Base-by-base conservation (phyloP, 2,113 vertebrate genomes). In the Pachyramphus minor region DNA sequence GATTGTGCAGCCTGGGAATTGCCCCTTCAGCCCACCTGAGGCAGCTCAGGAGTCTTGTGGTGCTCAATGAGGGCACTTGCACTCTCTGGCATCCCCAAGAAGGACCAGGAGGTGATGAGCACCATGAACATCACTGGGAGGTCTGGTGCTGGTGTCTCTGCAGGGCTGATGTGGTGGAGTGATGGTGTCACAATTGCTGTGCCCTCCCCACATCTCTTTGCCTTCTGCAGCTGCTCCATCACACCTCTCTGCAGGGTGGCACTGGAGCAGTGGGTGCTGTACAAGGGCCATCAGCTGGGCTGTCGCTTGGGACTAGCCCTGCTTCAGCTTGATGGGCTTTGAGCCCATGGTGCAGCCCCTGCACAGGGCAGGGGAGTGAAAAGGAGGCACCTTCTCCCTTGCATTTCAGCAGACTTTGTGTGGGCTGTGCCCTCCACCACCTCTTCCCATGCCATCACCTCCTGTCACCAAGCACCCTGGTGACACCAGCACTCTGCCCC, bases 401-500 rank as follows among this genome's bases (percentile, higher is more conserved):
- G 12, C 25, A 28, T 68, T 73, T 63, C 84, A 6, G 2, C 80
- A 75, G 39, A 2, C 56, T n/a, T 22, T 23, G 24, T 2, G 14
- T 17, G 16, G n/a, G 27, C 62, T 64, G 59, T 77, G 44, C 7
- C n/a, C 28, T 30, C 16, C 55, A 7, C 20, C 22, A n/a, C 53
- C n/a, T n/a, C 24, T 72, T 30, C 24, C 62, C 1, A 0, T 10
- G 27, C 49, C 44, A 44, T 55, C 56, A 16, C 11, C 28, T 80
- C 33, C 74, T 30, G 14, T 9, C 71, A n/a, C 3, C 0, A 1
- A 87, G 58, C 53, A 6, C 21, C 15, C 37, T 0, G 1, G 52
- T 63, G 68, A 14, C 42, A 39, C 47, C 1, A 0, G 24, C 2
- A 39, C 0, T 0, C 74, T 84, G 74, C 8, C 45, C 64, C 41